These are phyloP conservation scores for Rhaphigaster nebulosa DNA, from an alignment of 2,888 invertebrate species.

Conservation along the genomic window DNA sequence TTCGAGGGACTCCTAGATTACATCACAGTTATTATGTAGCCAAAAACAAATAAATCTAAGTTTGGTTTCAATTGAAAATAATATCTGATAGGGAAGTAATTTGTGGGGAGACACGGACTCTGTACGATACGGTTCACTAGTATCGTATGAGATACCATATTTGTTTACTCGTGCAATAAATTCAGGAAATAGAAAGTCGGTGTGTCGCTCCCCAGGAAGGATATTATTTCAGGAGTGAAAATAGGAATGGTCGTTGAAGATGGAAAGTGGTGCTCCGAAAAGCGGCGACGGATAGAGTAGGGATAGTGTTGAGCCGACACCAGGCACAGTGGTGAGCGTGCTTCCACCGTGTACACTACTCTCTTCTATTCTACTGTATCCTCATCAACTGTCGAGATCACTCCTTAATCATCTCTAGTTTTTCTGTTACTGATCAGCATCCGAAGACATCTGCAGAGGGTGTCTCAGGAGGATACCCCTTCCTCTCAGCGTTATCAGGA, in stretches of 20 bases:
- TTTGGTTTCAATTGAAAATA: not conserved
- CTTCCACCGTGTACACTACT: not conserved
- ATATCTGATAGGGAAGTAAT: not conserved
- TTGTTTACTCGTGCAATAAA: constrained; percentile 9
- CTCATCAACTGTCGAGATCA: not conserved
- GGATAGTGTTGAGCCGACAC: not conserved
- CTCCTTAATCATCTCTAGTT: not conserved
- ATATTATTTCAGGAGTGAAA: constrained; percentile 27
- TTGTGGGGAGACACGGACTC: not conserved
- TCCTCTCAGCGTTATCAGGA: not conserved
- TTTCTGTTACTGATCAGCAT: not conserved
- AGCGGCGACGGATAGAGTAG: not conserved
- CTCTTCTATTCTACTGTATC: not conserved
- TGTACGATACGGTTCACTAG: not conserved
- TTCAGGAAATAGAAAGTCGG: not conserved
- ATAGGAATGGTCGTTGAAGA: not conserved
- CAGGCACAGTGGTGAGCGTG: constrained; percentile 5
- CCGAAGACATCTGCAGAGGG: not conserved
- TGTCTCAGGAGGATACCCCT: not conserved
- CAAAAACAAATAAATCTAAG: not conserved
- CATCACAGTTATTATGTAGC: no score
- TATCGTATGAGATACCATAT: not conserved
- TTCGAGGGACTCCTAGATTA: no score
- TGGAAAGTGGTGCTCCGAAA: constrained; percentile 19
- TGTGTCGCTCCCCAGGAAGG: not conserved